phyloP scores from a whole-genome alignment of 2,888 invertebrate species.

The Punctoribates punctum region DNA sequence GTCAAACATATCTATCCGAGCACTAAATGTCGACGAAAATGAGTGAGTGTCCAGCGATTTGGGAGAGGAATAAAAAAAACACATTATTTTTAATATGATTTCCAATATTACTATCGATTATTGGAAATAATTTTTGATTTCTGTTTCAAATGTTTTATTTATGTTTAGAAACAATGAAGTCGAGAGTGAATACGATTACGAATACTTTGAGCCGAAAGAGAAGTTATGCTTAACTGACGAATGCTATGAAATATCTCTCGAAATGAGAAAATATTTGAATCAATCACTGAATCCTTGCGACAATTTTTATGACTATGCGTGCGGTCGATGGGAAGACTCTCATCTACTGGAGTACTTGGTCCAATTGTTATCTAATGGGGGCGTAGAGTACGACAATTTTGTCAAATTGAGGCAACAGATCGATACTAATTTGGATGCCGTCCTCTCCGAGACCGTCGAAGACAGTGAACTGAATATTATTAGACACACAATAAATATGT shows the following conservation, averaged over 20 bases:
- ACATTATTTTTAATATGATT: no score
- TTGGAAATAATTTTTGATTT: background rate
- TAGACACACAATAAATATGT: constrained; percentile 32
- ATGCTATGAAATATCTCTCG: constrained; percentile 28
- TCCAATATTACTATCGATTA: background rate
- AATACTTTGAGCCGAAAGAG: background rate
- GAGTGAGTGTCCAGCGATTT: no score
- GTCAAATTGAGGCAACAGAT: constrained; percentile 36
- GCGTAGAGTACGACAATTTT: constrained; percentile 41
- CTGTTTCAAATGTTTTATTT: background rate
- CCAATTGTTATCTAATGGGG: constrained; percentile 40
- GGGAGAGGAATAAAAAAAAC: no score
- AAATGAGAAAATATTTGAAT: constrained; percentile 40
- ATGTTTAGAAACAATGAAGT: constrained; percentile 1
- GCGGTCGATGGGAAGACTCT: constrained; percentile 38
- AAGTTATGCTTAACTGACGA: constrained; percentile 33
- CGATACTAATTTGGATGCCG: constrained; percentile 38
- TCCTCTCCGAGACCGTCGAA: background rate
- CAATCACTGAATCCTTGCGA: constrained; percentile 37
- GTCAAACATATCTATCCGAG: no score
- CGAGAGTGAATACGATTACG: constrained; percentile 4
- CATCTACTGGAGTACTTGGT: constrained; percentile 39
- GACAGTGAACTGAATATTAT: background rate
- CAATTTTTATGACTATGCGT: constrained; percentile 42
- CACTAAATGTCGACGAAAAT: no score